These are phyloP conservation scores for Lepidostoma basale DNA, from an alignment of 1,140 invertebrate species.

Conservation along the genomic window DNA sequence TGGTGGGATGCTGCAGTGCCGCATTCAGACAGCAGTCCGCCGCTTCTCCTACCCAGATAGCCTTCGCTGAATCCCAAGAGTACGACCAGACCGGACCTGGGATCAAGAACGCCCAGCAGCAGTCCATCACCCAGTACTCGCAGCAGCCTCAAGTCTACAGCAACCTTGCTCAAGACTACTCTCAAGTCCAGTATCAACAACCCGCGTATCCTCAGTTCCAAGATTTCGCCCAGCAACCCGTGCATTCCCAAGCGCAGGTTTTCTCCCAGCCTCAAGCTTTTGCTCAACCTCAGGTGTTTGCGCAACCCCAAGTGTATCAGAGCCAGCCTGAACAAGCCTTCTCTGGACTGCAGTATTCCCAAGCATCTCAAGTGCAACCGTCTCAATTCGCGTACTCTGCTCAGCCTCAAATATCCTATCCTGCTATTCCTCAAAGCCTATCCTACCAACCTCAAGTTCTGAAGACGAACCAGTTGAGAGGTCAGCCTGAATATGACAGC, in stretches of 20 bases:
- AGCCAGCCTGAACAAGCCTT: background rate
- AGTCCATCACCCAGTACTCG: conserved; percentile 1
- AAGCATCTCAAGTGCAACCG: background rate
- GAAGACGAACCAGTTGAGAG: background rate
- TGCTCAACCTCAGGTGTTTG: background rate
- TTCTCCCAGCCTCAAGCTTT: conserved; percentile 14
- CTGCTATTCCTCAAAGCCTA: background rate
- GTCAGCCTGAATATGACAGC: background rate
- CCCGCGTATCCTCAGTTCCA: background rate
- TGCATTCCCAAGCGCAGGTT: too few species aligned
- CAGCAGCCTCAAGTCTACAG: conserved; percentile 21
- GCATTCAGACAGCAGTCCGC: conserved; percentile 44
- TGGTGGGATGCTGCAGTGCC: background rate
- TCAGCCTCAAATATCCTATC: conserved; percentile 6
- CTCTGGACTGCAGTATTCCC: background rate
- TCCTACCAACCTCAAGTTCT: background rate
- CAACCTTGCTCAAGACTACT: conserved; percentile 7
- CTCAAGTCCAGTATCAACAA: background rate
- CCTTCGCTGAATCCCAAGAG: conserved; percentile 56
- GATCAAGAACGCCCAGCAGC: conserved; percentile 32
- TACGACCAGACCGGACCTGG: conserved; percentile 59
- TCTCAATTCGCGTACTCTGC: background rate
- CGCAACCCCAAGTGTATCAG: background rate
- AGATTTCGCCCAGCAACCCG: background rate
- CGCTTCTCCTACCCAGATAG: conserved; percentile 53